Evolutionary conservation across 2,113 vertebrate species (phyloP).

Genomic region (Azemiops feae): DNA sequence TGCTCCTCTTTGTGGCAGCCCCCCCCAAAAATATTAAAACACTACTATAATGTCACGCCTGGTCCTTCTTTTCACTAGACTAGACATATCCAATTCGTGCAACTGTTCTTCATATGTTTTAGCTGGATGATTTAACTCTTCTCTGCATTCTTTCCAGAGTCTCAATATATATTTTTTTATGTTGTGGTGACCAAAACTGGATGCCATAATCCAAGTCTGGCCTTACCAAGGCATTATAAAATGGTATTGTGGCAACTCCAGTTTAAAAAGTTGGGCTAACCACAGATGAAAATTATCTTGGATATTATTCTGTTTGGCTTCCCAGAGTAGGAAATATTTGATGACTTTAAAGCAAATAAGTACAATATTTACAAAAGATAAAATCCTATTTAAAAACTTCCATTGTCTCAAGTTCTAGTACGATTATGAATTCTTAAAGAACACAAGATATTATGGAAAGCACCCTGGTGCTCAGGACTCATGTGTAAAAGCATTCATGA

Average conservation of each 20-base stretch:
- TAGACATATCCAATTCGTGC: not conserved
- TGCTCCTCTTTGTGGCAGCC: not conserved
- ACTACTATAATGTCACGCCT: not conserved
- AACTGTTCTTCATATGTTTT: not conserved
- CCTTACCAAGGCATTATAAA: not conserved
- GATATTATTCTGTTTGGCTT: not conserved
- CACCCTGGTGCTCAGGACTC: not conserved
- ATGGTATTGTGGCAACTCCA: not conserved
- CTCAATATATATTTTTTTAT: too few species aligned
- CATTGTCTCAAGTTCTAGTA: not conserved
- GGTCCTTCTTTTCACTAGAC: not conserved
- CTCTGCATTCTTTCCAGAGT: not conserved
- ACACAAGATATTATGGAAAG: not conserved
- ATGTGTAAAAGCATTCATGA: not conserved
- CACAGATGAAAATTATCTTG: not conserved
- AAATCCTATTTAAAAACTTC: not conserved
- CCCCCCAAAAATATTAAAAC: not conserved
- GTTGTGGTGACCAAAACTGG: too few species aligned
- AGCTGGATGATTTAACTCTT: not conserved
- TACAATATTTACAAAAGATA: not conserved
- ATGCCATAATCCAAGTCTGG: not conserved
- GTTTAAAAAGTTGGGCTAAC: not conserved
- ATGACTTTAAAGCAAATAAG: not conserved
- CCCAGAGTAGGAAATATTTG: not conserved
- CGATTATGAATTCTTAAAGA: not conserved